phyloP scores from a whole-genome alignment of 2,797 vertebrate genomes.

The Cichlasoma orientale region DNA sequence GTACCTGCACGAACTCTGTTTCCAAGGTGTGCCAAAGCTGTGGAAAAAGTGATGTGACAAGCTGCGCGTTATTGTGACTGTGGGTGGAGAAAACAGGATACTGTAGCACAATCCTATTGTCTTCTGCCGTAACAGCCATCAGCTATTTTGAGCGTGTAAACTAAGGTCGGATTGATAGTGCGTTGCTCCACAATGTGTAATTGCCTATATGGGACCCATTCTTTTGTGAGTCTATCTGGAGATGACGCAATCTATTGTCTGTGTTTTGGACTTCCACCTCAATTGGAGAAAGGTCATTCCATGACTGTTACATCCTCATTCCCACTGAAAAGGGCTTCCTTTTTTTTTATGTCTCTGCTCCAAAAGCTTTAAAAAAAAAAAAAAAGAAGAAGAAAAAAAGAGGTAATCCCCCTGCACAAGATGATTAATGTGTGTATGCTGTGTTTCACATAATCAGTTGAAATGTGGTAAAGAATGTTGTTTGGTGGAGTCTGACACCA shows the following conservation, averaged over 20 bases:
- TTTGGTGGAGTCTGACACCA: slow-evolving; percentile 6
- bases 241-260: slow-evolving; percentile 65
- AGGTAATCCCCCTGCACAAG: not conserved
- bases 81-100: slow-evolving; percentile 70
- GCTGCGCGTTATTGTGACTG: slow-evolving; percentile 40
- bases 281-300: slow-evolving; percentile 50
- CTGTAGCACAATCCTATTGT: slow-evolving; percentile 64
- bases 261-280: slow-evolving; percentile 50
- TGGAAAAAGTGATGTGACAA: slow-evolving; percentile 54
- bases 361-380: not conserved
- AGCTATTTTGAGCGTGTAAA: slow-evolving; percentile 60
- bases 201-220: slow-evolving; percentile 45
- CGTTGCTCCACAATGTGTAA: slow-evolving; percentile 47
- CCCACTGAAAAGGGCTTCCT: slow-evolving; percentile 17
- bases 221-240: slow-evolving; percentile 56
- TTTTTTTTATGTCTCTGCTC: slow-evolving; percentile 6
- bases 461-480: slow-evolving; percentile 5
- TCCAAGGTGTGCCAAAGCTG: slow-evolving; percentile 1
- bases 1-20: not conserved
- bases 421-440: not conserved
- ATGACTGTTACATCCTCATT: slow-evolving; percentile 39
- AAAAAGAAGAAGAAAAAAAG: too few species aligned
- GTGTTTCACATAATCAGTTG: not conserved
- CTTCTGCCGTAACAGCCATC: slow-evolving; percentile 56
- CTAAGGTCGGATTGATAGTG: slow-evolving; percentile 40